phyloP scores from a whole-genome alignment of 92 coral and sea anemone genomes.

The Bergia puertoricense region DNA sequence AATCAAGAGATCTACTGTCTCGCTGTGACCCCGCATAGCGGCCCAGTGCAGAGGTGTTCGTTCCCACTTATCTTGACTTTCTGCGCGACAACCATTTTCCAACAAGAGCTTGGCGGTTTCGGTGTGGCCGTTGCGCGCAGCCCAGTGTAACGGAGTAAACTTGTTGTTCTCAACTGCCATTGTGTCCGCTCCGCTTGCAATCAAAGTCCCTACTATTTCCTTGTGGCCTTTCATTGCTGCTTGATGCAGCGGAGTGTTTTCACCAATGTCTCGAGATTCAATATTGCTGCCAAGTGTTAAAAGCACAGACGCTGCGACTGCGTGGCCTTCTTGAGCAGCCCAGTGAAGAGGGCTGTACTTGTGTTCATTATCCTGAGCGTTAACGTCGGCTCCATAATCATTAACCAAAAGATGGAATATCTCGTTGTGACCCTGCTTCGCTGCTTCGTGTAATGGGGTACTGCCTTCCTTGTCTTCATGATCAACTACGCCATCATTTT shows the following conservation, averaged over 20 bases:
- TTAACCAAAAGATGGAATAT: background rate
- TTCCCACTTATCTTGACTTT: slow-evolving; percentile 9
- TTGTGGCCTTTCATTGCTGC: slow-evolving; percentile 9
- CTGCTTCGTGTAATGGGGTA: slow-evolving; percentile 27
- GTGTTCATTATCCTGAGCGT: background rate
- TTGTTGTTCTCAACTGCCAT: slow-evolving; percentile 6
- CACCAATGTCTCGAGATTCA: background rate
- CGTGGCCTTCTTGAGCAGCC: slow-evolving; percentile 25
- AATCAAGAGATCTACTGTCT: background rate
- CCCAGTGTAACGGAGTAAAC: slow-evolving; percentile 26
- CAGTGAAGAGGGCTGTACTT: slow-evolving; percentile 9
- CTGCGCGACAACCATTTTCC: background rate
- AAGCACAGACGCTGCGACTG: background rate
- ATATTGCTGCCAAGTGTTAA: background rate
- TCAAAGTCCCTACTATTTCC: background rate
- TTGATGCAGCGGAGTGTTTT: background rate
- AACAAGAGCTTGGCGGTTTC: background rate
- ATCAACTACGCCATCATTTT: background rate
- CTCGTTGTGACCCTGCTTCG: background rate
- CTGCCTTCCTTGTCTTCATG: slow-evolving; percentile 8
- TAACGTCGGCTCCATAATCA: background rate
- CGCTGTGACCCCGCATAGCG: background rate
- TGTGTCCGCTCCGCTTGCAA: background rate
- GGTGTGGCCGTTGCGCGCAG: slow-evolving; percentile 11
- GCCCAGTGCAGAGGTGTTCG: background rate